Percentiles rank a stretch among this genome's conserved stretches.
Evolutionary conservation across 2,797 vertebrate genomes (phyloP).

Genomic region (Gymnocypris eckloni): DNA sequence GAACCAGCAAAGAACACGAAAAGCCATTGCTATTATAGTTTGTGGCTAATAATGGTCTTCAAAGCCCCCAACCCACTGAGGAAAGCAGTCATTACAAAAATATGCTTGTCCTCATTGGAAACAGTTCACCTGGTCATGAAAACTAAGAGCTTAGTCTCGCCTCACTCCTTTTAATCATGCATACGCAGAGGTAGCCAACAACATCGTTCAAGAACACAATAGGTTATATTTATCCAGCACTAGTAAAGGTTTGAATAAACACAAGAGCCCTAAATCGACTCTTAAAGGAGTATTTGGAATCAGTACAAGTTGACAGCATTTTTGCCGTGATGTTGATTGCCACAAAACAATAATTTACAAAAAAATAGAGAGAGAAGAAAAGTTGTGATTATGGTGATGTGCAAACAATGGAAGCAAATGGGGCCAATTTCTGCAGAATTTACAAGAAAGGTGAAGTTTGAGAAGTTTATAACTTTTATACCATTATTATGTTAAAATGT

Average conservation of each 20-base stretch:
- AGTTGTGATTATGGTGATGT: background rate
- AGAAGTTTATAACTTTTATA: background rate
- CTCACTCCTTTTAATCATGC: slow-evolving; percentile 59
- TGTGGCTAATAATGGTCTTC: slow-evolving; percentile 63
- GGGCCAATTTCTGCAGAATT: background rate
- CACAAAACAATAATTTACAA: background rate
- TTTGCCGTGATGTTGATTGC: background rate
- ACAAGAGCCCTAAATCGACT: slow-evolving; percentile 1
- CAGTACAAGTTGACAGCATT: background rate
- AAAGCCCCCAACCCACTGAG: slow-evolving; percentile 64
- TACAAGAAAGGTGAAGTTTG: background rate
- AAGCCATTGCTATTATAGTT: slow-evolving; percentile 53
- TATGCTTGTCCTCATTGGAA: slow-evolving; percentile 58
- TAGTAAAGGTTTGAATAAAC: slow-evolving; percentile 54
- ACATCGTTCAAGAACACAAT: slow-evolving; percentile 52
- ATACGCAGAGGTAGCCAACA: slow-evolving; percentile 53
- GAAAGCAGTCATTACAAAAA: slow-evolving; percentile 65
- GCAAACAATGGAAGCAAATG: background rate
- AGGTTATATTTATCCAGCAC: slow-evolving; percentile 63
- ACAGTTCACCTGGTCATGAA: slow-evolving; percentile 60
- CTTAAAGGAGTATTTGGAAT: slow-evolving; percentile 11
- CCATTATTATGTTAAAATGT: background rate
- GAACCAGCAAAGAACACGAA: slow-evolving; percentile 36
- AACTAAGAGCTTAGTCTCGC: slow-evolving; percentile 51
- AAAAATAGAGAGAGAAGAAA: background rate